phyloP scores from a whole-genome alignment of 2,888 invertebrate species.

The Tenthredo notha region DNA sequence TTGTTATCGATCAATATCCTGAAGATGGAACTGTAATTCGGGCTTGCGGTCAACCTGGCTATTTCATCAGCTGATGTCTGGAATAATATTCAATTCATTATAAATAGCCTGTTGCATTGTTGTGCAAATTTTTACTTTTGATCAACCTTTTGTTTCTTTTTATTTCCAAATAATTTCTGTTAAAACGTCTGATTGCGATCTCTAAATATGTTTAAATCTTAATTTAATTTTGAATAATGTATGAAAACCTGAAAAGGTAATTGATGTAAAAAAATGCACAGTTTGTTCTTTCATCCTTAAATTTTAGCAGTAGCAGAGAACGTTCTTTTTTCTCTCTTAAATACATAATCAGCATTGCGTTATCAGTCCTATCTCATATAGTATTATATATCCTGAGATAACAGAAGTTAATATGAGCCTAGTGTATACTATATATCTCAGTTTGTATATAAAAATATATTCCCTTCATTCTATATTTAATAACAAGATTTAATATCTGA shows the following conservation, averaged over 20 bases:
- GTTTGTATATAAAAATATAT: not conserved
- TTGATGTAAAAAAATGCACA: not conserved
- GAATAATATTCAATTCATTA: constrained; percentile 64
- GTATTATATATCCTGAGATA: constrained; percentile 50
- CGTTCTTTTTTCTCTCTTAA: not conserved
- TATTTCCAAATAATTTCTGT: not conserved
- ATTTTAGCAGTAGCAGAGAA: not conserved
- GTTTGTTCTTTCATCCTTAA: constrained; percentile 3
- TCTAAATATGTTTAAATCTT: not conserved
- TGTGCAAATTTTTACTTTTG: not conserved
- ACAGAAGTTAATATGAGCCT: constrained; percentile 38
- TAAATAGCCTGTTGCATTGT: not conserved
- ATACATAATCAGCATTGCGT: not conserved
- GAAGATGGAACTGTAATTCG: constrained; percentile 86
- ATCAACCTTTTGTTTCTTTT: not conserved
- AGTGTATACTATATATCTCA: not conserved
- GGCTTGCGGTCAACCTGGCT: constrained; percentile 82
- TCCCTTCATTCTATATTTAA: not conserved
- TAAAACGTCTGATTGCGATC: not conserved
- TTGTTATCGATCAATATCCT: constrained; percentile 84
- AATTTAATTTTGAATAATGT: not conserved
- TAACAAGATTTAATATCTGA: constrained; percentile 6
- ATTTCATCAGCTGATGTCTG: constrained; percentile 83
- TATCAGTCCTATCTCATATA: constrained; percentile 37
- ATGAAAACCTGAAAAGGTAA: not conserved